Base-by-base conservation (phyloP, 2,888 invertebrate genomes). In the Cheilosia grossa region DNA sequence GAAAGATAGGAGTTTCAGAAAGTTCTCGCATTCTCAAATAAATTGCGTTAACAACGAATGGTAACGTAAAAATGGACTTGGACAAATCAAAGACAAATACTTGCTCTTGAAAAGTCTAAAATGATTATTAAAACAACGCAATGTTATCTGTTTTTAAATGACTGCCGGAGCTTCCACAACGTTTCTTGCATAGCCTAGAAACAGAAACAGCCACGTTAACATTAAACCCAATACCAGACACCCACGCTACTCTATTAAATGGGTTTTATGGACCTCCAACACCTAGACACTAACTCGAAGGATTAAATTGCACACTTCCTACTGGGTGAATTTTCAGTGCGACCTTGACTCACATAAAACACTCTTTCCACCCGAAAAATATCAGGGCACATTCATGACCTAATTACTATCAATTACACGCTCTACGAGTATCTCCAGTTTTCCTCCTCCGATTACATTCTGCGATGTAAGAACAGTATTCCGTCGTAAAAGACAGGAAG, bases 401-500 rank as follows among this genome's bases (percentile, higher is more conserved):
- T 47, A 78, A 78, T 79, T 83, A 74, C 79, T 53, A 59, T 70
- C 58, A 78, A 74, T 78, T 33, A 74, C 40, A 63, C 33, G 30
- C 21, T 58, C 37, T 13, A 37, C 37, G 37, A 37, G 37, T 13
- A 37, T 56, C 49, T 27, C 44, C 40, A 24, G 42, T 24, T 44
- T 7, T 42, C 24, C 30, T 40, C 30, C 37, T 56, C 13, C 59
- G 21, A 47, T 33, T 53, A 70, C 53, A 64, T 30, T 61, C 59
- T 59, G 37, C 49, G 33, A 47, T 40, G 27, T 2, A 44, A 2
- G 37, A 37, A 44, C 37, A 33, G 53, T 21, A 40, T 47, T 56
- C 42, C 42, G 72, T 63, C 63, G 70, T 82, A 51, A 74, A 79
- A 74, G 33, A 15, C 58, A 40, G 73, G 64, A 80, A 74, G 74